Evolutionary conservation across 2,113 vertebrate genomes (phyloP).

Genomic region (Puma concolor): DNA sequence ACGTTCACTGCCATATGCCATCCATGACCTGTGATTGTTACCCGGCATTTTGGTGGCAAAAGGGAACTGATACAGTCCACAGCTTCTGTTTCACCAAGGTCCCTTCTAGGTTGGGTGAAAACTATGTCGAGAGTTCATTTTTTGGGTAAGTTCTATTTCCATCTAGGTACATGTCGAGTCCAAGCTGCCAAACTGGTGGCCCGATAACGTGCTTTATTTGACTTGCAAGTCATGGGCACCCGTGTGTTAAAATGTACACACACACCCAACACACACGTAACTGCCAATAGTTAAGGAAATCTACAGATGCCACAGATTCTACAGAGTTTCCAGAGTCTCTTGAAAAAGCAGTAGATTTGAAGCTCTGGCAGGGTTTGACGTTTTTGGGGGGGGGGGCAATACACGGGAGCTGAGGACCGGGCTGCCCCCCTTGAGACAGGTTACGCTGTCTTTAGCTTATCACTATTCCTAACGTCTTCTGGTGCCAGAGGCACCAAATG

Average conservation of each 20-base stretch:
- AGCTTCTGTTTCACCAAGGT: neutral
- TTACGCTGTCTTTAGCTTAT: rapidly evolving
- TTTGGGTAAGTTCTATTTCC: neutral
- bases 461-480: neutral
- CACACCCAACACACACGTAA: neutral
- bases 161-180: neutral
- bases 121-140: neutral
- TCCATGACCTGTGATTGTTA: neutral
- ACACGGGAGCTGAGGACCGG: neutral
- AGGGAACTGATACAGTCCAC: neutral
- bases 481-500: rapidly evolving
- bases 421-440: neutral
- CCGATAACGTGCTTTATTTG: neutral
- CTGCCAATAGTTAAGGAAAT: neutral
- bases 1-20: rapidly evolving
- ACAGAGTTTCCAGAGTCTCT: neutral
- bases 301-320: neutral
- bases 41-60: neutral
- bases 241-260: neutral
- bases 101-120: neutral
- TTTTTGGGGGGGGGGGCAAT: rapidly evolving
- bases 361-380: neutral
- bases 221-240: neutral
- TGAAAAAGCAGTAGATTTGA: neutral
- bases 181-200: neutral